Conservation (phyloP, 2,113 vertebrate genomes). For the Rhinolophus ferrumequinum region DNA sequence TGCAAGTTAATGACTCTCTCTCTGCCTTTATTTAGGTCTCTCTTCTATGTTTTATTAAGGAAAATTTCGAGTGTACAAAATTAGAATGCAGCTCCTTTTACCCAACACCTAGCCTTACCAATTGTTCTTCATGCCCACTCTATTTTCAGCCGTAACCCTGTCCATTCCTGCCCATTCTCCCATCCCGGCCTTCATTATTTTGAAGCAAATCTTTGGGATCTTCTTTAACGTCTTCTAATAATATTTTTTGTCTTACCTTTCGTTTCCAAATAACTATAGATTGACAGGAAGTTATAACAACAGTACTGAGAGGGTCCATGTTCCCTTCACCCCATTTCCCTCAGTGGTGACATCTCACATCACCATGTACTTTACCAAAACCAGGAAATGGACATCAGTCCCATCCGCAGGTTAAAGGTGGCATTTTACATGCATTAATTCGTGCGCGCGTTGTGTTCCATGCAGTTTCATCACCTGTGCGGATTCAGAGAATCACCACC, state of each 20-base stretch:
- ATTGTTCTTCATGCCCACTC: accelerated
- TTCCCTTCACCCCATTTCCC: not conserved
- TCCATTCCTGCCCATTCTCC: not conserved
- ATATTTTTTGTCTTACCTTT: not conserved
- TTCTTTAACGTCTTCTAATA: not conserved
- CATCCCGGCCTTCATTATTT: no score
- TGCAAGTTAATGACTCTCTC: not conserved
- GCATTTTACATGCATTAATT: accelerated
- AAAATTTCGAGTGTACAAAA: not conserved
- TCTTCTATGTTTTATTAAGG: not conserved
- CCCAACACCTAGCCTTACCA: not conserved
- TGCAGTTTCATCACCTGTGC: not conserved
- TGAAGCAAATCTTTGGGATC: not conserved
- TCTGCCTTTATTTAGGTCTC: not conserved
- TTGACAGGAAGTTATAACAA: not conserved
- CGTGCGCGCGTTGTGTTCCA: not conserved
- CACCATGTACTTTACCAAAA: not conserved
- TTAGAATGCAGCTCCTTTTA: not conserved
- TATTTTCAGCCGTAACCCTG: not conserved
- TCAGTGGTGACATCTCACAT: not conserved
- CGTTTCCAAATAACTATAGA: not conserved
- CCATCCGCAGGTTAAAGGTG: not conserved
- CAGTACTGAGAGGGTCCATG: not conserved
- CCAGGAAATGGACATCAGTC: not conserved
- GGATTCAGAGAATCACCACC: not conserved